Evolutionary conservation across 2,888 invertebrate genomes (phyloP), one percentile per base, ranked within the genome.

Genomic region (Phrixothrix hirtus): DNA sequence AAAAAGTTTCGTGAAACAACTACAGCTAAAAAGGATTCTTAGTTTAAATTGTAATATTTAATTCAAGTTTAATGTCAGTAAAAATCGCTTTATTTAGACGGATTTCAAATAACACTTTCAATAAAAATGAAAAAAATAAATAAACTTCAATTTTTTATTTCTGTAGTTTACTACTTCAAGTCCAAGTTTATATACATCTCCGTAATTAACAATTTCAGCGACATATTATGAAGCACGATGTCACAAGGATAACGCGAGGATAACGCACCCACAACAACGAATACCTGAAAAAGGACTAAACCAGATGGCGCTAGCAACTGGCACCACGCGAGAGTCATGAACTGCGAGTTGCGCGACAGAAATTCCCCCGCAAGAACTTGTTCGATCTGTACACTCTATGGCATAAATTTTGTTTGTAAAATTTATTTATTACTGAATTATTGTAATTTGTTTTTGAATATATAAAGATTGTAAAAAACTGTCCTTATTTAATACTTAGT

Each of bases 271-370:
- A 60, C 59, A 57, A 60, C 64, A 60, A 57, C 54, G 57, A 57
- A 48, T 48, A 59, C 55, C 63, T 56, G 58, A 58, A 49, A 58
- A 48, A 63, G 61, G 66, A 68, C 69, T 69, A 62, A 49, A 50
- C 47, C 59, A 68, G 68, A 68, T 61, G 69, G 69, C 69, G 67
- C 65, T 66, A 63, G 45, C 46, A 48, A 46, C 55, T 57, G 59
- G 64, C 63, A 62, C 60, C 67, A 65, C 62, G 67, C 66, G 64
- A 61, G 55, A 41, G 47, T 27, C 53, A 30, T 55, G 55, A 38
- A 47, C 21, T 54, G 30, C 51, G 64, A 65, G 66, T 65, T 68
- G 67, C 67, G 67, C 67, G 64, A 55, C 47, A 58, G 58, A 49
- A 49, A 37, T 38, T 34, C 39, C 57, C 48, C 58, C 29, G 30